These are phyloP conservation scores for Penaeus chinensis DNA, from an alignment of 1,140 invertebrate species.

Conservation along the genomic window DNA sequence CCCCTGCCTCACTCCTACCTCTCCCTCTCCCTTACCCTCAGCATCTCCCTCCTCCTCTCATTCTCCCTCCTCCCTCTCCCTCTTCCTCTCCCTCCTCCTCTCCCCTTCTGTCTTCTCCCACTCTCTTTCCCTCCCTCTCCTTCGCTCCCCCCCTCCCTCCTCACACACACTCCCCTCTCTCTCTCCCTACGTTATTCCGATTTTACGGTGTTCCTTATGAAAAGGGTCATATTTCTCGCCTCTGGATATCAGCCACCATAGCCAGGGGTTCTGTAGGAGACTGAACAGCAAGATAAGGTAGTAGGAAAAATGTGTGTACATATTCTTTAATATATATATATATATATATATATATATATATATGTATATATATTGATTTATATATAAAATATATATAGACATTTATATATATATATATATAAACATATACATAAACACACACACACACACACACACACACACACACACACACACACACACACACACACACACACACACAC, in stretches of 20 bases:
- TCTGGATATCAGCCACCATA: neutral
- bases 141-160: too few species aligned
- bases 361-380: conserved; percentile 27
- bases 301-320: neutral
- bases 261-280: neutral
- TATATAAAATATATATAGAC: conserved; percentile 18
- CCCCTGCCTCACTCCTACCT: conserved; percentile 1
- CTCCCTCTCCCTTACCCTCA: conserved; percentile 24
- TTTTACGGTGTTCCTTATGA: too few species aligned
- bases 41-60: neutral
- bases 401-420: conserved; percentile 19
- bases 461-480: conserved; percentile 7
- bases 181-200: too few species aligned
- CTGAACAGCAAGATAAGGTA: neutral
- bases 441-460: conserved; percentile 5
- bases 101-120: neutral
- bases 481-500: neutral
- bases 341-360: conserved; percentile 36
- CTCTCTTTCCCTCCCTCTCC: too few species aligned
- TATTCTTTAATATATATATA: conserved; percentile 16
- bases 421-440: conserved; percentile 15
- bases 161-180: too few species aligned
- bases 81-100: neutral
- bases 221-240: too few species aligned
- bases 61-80: neutral